Evolutionary conservation across 1,140 invertebrate species (phyloP), one percentile per base, ranked within the genome.

Genomic region (Anastatus disparis): DNA sequence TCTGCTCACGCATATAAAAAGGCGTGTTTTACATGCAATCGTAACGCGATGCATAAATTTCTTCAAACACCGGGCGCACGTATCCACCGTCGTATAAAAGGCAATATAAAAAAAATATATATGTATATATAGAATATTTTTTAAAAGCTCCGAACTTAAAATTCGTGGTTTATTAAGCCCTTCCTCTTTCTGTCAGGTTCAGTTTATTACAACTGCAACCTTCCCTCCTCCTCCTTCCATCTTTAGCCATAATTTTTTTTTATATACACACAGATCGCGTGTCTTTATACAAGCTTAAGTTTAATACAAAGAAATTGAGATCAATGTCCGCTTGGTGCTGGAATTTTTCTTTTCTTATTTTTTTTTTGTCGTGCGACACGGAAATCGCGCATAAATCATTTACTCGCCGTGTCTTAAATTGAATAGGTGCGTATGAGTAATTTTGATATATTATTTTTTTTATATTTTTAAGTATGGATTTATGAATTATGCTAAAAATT

Each of bases 351-450:
- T n/a, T n/a, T n/a, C n/a, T 35, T 46, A 62, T 20, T 40, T 59
- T 59, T 59, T 59, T 42, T 20, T 15, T 12, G 12, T 15, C 6
- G 2, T 2, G 26, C 42, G 42, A 53, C 56, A 31, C 58, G 67
- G 29, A 62, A 61, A 61, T 62, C 46, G 29, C 17, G 56, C 22
- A 53, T 62, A 53, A 69, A 69, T 69, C 55, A 58, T 42, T 31
- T 26, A 24, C 38, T 9, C 15, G 2, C 42, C 46, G n/a, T n/a
- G 29, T 27, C 62, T 50, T 24, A 22, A 53, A 65, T 65, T 65
- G 62, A 53, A 53, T 53, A 2, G 20, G 35, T 42, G n/a, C n/a
- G 29, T 17, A 17, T 3, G 46, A 26, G 62, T 53, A 29, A 53
- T 40, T 38, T n/a, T 40, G 55, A 38, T 22, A 58, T 58, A 38